Evolutionary conservation across 53 echinoderm and acorn worm genomes (phyloP).

Genomic region (Crossaster papposus): DNA sequence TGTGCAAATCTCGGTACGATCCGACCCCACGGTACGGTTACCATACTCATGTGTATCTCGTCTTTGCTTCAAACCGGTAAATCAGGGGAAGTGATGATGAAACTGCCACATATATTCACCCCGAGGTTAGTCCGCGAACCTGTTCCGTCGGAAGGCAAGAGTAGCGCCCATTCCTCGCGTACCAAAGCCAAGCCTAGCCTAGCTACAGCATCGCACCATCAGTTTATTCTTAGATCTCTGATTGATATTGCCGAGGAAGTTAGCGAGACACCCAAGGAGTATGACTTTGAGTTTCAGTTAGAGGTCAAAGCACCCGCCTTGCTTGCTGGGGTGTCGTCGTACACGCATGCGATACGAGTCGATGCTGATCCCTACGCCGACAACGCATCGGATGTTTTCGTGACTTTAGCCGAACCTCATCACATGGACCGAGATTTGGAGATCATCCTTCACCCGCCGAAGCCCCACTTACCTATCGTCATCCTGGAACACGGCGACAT

Average conservation of each 20-base stretch:
- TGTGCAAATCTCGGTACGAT: slow-evolving; percentile 97
- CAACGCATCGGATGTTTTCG: slow-evolving; percentile 96
- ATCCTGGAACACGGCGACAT: slow-evolving; percentile 98
- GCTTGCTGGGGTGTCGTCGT: slow-evolving; percentile 89
- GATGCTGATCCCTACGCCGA: slow-evolving; percentile 98
- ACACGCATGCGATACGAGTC: slow-evolving; percentile 90
- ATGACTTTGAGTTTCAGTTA: slow-evolving; percentile 97
- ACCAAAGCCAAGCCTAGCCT: slow-evolving; percentile 34
- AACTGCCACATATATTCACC: slow-evolving; percentile 84
- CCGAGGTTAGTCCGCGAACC: slow-evolving; percentile 73
- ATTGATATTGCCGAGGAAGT: slow-evolving; percentile 85
- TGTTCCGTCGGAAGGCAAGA: slow-evolving; percentile 40
- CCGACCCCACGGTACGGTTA: slow-evolving; percentile 87
- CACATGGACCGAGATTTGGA: slow-evolving; percentile 86
- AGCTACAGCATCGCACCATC: slow-evolving; percentile 51
- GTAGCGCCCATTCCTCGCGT: slow-evolving; percentile 40
- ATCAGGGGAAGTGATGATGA: slow-evolving; percentile 70
- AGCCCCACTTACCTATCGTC: slow-evolving; percentile 87
- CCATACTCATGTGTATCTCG: slow-evolving; percentile 87
- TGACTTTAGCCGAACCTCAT: slow-evolving; percentile 96
- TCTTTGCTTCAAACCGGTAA: slow-evolving; percentile 72
- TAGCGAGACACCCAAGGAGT: slow-evolving; percentile 69
- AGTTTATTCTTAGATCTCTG: slow-evolving; percentile 59
- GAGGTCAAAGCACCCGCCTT: slow-evolving; percentile 92
- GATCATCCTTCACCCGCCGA: slow-evolving; percentile 82